phyloP scores from a whole-genome alignment of 1,140 invertebrate species.

The Cyphomyrmex costatus region DNA sequence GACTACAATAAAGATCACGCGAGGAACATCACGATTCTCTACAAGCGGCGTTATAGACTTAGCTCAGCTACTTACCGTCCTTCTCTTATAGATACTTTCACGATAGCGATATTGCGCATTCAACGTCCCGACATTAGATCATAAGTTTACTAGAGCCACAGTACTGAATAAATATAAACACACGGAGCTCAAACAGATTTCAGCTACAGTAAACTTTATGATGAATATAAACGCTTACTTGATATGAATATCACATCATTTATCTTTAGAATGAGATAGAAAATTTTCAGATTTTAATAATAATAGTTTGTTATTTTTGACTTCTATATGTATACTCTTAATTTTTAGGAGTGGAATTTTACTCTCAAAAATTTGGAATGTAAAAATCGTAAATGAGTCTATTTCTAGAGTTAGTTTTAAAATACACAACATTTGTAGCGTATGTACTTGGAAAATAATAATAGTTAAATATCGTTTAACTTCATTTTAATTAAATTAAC shows the following conservation, averaged over 20 bases:
- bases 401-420: too few relatives aligned
- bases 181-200: neutral
- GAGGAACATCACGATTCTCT: constrained; percentile 76
- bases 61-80: constrained; percentile 19
- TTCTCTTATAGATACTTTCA: constrained; percentile 51
- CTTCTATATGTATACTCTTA: too few relatives aligned
- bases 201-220: neutral
- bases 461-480: too few relatives aligned
- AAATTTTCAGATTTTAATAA: neutral
- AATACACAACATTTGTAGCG: too few relatives aligned
- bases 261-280: neutral
- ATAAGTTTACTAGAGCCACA: constrained; percentile 6
- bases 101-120: constrained; percentile 52
- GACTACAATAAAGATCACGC: constrained; percentile 73
- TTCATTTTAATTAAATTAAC: too few relatives aligned
- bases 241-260: too few relatives aligned
- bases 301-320: too few relatives aligned
- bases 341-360: too few relatives aligned
- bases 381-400: too few relatives aligned
- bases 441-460: too few relatives aligned
- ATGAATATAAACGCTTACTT: neutral
- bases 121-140: constrained; percentile 14
- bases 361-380: too few relatives aligned
- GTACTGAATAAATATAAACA: neutral
- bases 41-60: constrained; percentile 70